Conservation (phyloP, 2,113 vertebrate genomes). For the Pangasianodon hypophthalmus region DNA sequence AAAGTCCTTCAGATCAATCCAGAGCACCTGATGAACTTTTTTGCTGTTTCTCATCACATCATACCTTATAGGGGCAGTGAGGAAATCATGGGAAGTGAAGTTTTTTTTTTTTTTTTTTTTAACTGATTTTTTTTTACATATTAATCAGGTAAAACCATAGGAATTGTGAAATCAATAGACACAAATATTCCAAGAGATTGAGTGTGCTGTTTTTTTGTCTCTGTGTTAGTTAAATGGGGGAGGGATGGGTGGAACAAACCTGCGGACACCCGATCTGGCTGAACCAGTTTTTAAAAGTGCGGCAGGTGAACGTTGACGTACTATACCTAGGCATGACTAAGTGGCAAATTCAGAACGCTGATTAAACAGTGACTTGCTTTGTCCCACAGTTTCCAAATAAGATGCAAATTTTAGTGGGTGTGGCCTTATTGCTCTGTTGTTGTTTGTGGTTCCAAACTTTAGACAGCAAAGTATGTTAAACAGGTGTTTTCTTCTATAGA, state of each 20-base stretch:
- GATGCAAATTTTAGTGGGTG: neutral
- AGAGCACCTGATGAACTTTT: neutral
- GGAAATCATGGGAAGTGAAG: neutral
- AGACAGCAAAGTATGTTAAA: neutral
- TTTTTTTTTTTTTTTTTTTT: neutral
- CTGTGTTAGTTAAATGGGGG: neutral
- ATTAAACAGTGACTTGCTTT: slow-evolving; percentile 1
- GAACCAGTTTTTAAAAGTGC: slow-evolving; percentile 31
- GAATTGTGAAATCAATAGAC: neutral
- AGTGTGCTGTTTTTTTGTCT: neutral
- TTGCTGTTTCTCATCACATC: neutral
- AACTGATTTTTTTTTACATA: too few relatives aligned
- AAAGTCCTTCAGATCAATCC: neutral
- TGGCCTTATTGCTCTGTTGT: neutral
- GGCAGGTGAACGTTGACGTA: slow-evolving; percentile 24
- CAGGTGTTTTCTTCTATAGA: neutral
- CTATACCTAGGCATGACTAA: slow-evolving; percentile 27
- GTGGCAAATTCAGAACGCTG: neutral
- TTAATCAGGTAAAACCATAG: neutral
- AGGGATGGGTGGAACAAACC: slow-evolving; percentile 16
- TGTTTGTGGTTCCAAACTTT: neutral
- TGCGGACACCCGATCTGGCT: slow-evolving; percentile 15
- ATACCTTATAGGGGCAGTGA: neutral
- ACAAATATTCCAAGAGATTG: neutral
- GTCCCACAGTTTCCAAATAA: neutral